Percentiles rank a stretch among this genome's conserved stretches.
These are phyloP conservation scores for Eidolon dupreanum DNA, from an alignment of 2,797 vertebrate species.

Conservation along the genomic window DNA sequence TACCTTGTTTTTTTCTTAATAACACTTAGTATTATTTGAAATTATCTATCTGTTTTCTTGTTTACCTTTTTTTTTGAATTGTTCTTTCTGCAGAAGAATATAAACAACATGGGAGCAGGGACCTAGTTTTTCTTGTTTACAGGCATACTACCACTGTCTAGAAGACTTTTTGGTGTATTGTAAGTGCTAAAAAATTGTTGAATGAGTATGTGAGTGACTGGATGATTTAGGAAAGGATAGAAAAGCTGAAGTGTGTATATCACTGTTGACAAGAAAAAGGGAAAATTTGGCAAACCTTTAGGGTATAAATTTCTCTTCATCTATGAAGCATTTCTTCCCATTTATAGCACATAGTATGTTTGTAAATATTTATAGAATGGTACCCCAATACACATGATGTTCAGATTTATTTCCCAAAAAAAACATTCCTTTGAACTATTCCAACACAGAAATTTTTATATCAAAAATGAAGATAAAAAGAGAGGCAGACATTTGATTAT, in stretches of 20 bases:
- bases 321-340: not conserved
- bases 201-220: not conserved
- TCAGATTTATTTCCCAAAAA: not conserved
- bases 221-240: not conserved
- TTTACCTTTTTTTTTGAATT: not conserved
- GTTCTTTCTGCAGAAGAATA: not conserved
- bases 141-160: not conserved
- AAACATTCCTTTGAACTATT: not conserved
- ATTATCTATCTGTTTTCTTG: not conserved
- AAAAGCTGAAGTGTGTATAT: not conserved
- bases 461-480: not conserved
- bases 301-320: not conserved
- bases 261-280: not conserved
- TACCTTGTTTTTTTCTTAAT: not conserved
- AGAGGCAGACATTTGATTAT: not conserved
- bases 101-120: not conserved
- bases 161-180: not conserved
- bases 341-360: not conserved
- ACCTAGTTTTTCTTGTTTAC: not conserved
- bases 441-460: not conserved
- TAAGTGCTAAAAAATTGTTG: not conserved
- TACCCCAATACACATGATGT: not conserved
- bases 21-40: not conserved
- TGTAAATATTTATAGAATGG: not conserved
- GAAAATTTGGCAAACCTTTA: not conserved